Conservation (phyloP, 2,113 vertebrate genomes). For the Ictalurus punctatus region DNA sequence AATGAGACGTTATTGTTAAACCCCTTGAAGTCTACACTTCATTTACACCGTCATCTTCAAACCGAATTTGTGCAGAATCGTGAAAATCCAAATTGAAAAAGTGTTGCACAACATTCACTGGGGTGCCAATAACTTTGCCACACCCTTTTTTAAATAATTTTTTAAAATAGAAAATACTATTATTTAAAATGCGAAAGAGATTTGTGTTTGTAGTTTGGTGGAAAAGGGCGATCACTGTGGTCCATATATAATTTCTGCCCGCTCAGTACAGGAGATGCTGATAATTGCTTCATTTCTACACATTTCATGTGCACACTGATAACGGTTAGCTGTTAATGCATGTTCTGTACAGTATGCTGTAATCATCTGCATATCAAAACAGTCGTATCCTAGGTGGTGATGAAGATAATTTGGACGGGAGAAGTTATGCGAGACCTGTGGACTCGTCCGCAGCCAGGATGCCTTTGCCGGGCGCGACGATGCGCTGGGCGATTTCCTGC, state of each 20-base stretch:
- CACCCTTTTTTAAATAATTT: too few species aligned
- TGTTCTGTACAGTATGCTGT: not conserved
- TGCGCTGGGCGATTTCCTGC: constrained; percentile 85
- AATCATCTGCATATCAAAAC: not conserved
- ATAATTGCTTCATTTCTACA: not conserved
- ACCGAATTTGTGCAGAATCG: not conserved
- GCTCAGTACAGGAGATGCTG: too few species aligned
- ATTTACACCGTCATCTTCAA: too few species aligned
- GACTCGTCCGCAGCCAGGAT: constrained; percentile 97
- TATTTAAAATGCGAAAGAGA: too few species aligned
- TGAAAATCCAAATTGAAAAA: not conserved
- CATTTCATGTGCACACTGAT: not conserved
- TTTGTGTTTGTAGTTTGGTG: too few species aligned
- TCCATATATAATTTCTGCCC: too few species aligned
- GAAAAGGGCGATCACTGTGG: too few species aligned
- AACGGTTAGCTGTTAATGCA: not conserved
- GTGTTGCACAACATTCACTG: too few species aligned
- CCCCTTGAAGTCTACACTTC: too few species aligned
- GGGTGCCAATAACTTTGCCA: not conserved
- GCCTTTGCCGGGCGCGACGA: constrained; percentile 92
- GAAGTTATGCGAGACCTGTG: constrained; percentile 75
- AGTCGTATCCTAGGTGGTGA: not conserved
- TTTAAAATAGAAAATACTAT: too few species aligned
- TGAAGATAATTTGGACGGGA: constrained; percentile 43
- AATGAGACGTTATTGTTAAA: too few species aligned